These are phyloP conservation scores for Eucidaris tribuloides DNA, from an alignment of 35 echinoderm and acorn worm species.

Conservation along the genomic window DNA sequence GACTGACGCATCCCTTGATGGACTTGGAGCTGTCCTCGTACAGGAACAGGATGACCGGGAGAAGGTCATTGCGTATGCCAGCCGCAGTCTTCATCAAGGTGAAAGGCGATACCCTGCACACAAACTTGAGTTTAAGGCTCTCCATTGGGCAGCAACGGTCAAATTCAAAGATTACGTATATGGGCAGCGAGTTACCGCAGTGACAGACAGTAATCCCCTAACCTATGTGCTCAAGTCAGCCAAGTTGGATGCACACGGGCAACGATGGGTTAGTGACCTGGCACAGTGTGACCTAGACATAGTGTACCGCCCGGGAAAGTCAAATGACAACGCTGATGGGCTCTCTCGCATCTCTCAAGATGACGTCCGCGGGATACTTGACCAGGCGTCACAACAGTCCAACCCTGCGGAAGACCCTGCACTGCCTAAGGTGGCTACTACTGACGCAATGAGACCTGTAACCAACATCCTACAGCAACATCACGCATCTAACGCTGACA, in stretches of 20 bases:
- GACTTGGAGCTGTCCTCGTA: slow-evolving; percentile 27
- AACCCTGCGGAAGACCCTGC: background rate
- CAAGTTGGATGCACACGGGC: slow-evolving; percentile 21
- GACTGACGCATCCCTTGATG: slow-evolving; percentile 11
- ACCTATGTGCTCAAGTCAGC: slow-evolving; percentile 11
- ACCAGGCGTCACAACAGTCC: background rate
- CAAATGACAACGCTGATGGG: slow-evolving; percentile 32
- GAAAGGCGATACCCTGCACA: background rate
- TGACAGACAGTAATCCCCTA: slow-evolving; percentile 28
- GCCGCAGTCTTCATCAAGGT: background rate
- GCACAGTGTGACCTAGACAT: slow-evolving; percentile 14
- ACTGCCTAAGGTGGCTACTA: background rate
- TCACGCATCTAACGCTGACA: background rate
- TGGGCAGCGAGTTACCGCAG: background rate
- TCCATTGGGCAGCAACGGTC: slow-evolving; percentile 8
- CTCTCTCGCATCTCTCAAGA: background rate
- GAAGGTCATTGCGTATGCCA: background rate
- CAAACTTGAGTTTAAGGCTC: background rate
- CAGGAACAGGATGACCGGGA: background rate
- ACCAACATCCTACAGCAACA: background rate
- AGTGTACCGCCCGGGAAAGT: slow-evolving; percentile 13
- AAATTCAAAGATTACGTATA: slow-evolving; percentile 12
- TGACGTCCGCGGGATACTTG: background rate
- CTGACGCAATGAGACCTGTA: background rate
- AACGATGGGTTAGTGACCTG: slow-evolving; percentile 32